A percentile compares a stretch with the other conserved stretches of the same genome.
These are phyloP conservation scores for Protophormia terraenovae DNA, from an alignment of 2,888 invertebrate species.

Conservation along the genomic window DNA sequence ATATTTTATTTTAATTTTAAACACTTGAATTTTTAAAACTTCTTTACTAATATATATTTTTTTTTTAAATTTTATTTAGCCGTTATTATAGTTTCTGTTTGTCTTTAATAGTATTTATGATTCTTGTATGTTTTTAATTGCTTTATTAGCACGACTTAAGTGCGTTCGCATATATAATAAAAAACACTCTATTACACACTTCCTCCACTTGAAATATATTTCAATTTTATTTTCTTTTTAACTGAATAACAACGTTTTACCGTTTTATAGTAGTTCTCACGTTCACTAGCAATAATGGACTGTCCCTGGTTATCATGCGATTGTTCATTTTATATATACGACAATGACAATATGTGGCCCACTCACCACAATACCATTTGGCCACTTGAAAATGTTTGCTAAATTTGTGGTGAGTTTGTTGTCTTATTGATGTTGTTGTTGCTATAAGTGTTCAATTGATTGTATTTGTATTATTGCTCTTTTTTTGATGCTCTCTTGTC, in stretches of 20 bases:
- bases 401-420: constrained; percentile 45
- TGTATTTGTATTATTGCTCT: background rate
- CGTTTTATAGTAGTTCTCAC: constrained; percentile 23
- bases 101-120: background rate
- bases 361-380: constrained; percentile 13
- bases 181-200: constrained; percentile 32
- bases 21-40: background rate
- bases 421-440: constrained; percentile 9
- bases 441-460: constrained; percentile 12
- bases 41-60: background rate
- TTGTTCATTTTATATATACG: constrained; percentile 60
- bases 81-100: constrained; percentile 26
- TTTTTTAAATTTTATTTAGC: background rate
- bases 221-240: constrained; percentile 34
- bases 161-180: background rate
- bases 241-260: background rate
- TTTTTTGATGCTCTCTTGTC: background rate
- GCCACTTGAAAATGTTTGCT: constrained; percentile 36
- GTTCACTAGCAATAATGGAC: constrained; percentile 59
- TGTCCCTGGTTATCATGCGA: constrained; percentile 59
- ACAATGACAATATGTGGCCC: constrained; percentile 9
- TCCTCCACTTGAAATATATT: constrained; percentile 31
- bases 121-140: constrained; percentile 33
- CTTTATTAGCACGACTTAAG: constrained; percentile 40
- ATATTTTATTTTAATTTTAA: background rate